These are phyloP conservation scores for Spisula solida DNA, from an alignment of 2,888 invertebrate genomes.

Conservation along the genomic window DNA sequence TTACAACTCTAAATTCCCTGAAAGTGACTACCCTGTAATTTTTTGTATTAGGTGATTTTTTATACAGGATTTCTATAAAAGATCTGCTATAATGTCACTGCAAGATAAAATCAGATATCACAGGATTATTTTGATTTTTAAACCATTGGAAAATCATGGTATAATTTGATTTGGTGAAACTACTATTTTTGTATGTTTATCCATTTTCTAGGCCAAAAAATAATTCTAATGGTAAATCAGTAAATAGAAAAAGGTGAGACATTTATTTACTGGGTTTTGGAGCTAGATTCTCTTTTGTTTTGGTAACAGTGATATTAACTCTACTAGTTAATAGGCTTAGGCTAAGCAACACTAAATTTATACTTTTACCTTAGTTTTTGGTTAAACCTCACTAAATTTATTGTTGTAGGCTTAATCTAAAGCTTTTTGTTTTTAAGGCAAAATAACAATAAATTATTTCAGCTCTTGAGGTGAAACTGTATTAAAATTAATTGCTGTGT, in stretches of 20 bases:
- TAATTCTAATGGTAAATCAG: background rate
- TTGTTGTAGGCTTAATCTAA: background rate
- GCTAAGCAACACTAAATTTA: conserved; percentile 14
- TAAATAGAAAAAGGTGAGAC: conserved; percentile 29
- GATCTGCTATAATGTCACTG: no score
- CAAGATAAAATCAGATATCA: no score
- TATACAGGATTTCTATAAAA: no score
- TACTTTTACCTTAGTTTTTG: background rate
- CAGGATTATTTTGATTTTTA: no score
- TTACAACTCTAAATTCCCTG: no score
- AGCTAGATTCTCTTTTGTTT: conserved; percentile 4
- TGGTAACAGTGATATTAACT: background rate
- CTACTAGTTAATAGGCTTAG: background rate
- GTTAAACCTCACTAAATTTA: background rate
- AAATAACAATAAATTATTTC: background rate
- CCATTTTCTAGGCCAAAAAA: background rate
- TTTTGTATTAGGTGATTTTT: no score
- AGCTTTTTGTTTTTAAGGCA: background rate
- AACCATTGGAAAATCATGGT: background rate
- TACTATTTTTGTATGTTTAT: background rate
- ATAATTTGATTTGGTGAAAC: background rate
- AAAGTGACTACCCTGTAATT: no score
- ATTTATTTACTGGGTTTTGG: conserved; percentile 24
- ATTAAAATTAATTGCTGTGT: no score
- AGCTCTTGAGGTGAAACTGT: no score